These are phyloP conservation scores for Gryllus longicercus DNA, from an alignment of 2,888 invertebrate species.

Conservation along the genomic window DNA sequence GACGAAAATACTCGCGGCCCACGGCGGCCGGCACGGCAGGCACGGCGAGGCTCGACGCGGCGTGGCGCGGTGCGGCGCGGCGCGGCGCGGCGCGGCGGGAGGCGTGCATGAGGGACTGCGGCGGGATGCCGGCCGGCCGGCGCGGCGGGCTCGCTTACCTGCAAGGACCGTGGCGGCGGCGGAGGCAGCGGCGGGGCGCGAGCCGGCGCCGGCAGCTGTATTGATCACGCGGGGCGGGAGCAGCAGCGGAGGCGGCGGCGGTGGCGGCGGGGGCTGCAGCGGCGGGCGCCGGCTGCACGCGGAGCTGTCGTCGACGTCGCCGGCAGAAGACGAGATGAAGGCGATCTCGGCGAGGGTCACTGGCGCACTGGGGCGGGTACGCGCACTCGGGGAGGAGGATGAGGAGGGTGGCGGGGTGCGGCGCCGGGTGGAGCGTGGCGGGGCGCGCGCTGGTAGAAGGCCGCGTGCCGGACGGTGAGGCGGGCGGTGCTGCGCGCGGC, in stretches of 20 bases:
- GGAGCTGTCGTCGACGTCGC: background rate
- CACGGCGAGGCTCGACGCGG: no score
- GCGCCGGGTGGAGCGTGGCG: no score
- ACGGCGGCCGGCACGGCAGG: no score
- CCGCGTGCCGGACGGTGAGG: no score
- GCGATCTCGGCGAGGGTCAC: background rate
- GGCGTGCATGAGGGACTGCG: background rate
- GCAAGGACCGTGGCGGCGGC: background rate
- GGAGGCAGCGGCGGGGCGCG: constrained; percentile 4
- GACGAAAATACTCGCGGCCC: no score
- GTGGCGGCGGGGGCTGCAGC: background rate
- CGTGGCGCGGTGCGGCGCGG: no score
- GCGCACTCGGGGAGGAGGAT: background rate
- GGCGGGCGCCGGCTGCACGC: background rate
- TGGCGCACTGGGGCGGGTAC: background rate
- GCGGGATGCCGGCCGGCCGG: background rate
- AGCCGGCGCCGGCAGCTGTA: constrained; percentile 6
- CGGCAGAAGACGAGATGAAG: fast-evolving
- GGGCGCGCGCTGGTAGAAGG: no score
- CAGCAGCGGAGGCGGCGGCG: background rate
- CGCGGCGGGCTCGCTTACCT: background rate
- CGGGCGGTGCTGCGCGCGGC: no score
- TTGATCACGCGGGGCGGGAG: background rate
- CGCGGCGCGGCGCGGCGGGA: no score
- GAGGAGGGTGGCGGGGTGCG: background rate